Percentiles rank a stretch among this genome's conserved stretches.
These are phyloP conservation scores for Abrostola tripartita DNA, from an alignment of 2,888 invertebrate species.

Conservation along the genomic window DNA sequence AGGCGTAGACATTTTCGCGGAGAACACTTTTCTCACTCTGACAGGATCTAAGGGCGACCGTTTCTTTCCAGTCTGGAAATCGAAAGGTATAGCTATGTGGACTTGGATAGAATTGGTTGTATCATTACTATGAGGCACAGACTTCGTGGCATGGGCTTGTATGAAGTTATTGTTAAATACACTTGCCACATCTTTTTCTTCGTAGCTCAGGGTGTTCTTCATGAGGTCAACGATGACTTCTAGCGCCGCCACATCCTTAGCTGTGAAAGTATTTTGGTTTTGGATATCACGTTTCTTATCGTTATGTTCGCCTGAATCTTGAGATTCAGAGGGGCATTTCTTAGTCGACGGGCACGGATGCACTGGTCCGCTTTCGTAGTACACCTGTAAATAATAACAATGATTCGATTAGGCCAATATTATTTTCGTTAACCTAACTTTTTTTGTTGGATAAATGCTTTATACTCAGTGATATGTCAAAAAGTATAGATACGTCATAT, in stretches of 20 bases:
- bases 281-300: conserved; percentile 50
- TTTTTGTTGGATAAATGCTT: no score
- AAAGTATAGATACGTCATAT: no score
- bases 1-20: conserved; percentile 74
- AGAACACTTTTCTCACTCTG: conserved; percentile 72
- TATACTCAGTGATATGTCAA: no score
- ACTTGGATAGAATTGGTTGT: conserved; percentile 73
- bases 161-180: not conserved
- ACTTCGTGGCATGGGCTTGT: not conserved
- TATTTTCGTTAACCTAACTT: no score
- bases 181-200: conserved; percentile 39
- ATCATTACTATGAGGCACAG: not conserved
- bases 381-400: conserved; percentile 7
- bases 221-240: conserved; percentile 76
- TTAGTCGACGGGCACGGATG: no score
- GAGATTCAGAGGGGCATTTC: no score
- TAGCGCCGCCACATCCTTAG: conserved; percentile 74
- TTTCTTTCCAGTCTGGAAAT: conserved; percentile 58
- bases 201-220: conserved; percentile 60
- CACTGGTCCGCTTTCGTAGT: conserved; percentile 14
- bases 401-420: no score
- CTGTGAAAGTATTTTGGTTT: conserved; percentile 62
- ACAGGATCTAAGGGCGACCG: conserved; percentile 60
- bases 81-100: conserved; percentile 73
- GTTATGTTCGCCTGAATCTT: conserved; percentile 1